phyloP scores from a whole-genome alignment of 2,888 invertebrate genomes.

The Heliconius sara region DNA sequence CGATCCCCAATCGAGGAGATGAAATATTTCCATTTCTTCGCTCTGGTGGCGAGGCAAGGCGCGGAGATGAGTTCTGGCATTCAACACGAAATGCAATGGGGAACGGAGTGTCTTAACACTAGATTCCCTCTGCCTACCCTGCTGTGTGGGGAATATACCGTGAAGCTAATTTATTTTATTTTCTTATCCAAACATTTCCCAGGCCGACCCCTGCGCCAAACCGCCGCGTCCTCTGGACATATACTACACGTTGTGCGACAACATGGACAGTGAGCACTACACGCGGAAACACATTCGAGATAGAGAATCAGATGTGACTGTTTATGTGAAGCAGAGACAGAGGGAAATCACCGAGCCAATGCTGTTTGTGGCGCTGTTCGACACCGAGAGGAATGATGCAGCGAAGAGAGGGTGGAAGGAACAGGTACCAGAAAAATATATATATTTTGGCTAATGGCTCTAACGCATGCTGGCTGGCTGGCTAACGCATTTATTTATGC shows the following conservation, averaged over 20 bases:
- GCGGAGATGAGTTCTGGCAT: too few relatives aligned
- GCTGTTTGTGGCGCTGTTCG: conserved; percentile 78
- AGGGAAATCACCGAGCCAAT: conserved; percentile 76
- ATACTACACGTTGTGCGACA: conserved; percentile 85
- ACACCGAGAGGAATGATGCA: conserved; percentile 80
- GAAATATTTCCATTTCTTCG: too few relatives aligned
- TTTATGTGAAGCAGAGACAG: conserved; percentile 69
- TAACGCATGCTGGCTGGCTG: too few relatives aligned
- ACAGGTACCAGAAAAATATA: conserved; percentile 61
- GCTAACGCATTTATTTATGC: background rate
- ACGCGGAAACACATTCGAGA: conserved; percentile 82
- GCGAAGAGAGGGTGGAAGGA: conserved; percentile 79
- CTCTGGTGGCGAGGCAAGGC: too few relatives aligned
- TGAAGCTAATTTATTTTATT: too few relatives aligned
- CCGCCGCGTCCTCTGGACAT: conserved; percentile 86
- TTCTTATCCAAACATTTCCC: background rate
- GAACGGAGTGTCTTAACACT: too few relatives aligned
- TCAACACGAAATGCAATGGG: too few relatives aligned
- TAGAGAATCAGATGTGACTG: conserved; percentile 71
- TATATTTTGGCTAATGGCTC: background rate
- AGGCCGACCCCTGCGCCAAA: conserved; percentile 86
- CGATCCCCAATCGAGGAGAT: too few relatives aligned
- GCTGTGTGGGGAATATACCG: too few relatives aligned
- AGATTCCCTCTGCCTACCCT: too few relatives aligned
- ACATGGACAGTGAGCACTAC: conserved; percentile 85